phyloP scores from a whole-genome alignment of 2,888 invertebrate genomes.

The Caenorhabditis panamensis region DNA sequence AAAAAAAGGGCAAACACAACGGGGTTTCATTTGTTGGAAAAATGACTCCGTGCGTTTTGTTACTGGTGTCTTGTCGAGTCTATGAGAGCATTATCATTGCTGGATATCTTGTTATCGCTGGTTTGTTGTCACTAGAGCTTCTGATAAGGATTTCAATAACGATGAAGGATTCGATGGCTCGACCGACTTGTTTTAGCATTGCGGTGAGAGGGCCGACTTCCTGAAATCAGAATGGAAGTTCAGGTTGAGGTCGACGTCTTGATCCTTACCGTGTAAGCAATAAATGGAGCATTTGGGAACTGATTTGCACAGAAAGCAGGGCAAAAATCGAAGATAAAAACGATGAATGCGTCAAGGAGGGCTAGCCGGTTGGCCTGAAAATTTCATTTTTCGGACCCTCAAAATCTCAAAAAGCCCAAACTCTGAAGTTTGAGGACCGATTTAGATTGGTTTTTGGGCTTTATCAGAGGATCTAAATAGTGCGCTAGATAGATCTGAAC shows the following conservation, averaged over 20 bases:
- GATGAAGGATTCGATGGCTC: not conserved
- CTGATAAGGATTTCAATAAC: not conserved
- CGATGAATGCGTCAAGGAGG: not conserved
- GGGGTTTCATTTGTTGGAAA: not conserved
- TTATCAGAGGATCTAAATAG: no score
- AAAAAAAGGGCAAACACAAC: not conserved
- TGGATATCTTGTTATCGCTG: not conserved
- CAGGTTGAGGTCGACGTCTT: no score
- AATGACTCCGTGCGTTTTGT: not conserved
- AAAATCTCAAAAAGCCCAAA: no score
- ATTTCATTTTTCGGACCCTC: no score
- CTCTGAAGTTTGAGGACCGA: no score
- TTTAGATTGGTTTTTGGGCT: no score
- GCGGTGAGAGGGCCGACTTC: not conserved
- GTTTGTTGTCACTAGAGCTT: no score
- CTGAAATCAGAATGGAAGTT: not conserved
- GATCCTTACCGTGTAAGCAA: not conserved
- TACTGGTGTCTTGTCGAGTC: not conserved
- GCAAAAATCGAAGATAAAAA: not conserved
- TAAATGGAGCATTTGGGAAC: slow-evolving; percentile 3
- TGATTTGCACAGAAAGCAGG: slow-evolving; percentile 1
- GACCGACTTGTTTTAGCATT: not conserved
- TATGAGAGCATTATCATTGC: not conserved
- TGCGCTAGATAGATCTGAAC: no score
- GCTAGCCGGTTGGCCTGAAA: slow-evolving; percentile 1